Conservation (phyloP, 2,113 vertebrate genomes). For the Pachyramphus minor region DNA sequence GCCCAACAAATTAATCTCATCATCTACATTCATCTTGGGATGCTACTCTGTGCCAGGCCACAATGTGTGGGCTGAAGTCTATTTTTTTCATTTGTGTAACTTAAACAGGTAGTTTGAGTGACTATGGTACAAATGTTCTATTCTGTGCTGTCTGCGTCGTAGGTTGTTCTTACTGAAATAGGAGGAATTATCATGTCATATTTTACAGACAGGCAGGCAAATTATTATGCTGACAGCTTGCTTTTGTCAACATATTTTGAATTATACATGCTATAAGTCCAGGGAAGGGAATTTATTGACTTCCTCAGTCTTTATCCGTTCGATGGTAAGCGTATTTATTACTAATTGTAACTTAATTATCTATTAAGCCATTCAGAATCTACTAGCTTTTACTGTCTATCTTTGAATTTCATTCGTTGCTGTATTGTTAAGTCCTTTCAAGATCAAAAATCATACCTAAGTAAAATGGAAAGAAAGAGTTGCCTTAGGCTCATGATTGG, state of each 20-base stretch:
- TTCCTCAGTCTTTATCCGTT: neutral
- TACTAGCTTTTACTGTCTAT: neutral
- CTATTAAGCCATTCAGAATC: neutral
- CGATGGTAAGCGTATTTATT: neutral
- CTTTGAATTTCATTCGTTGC: neutral
- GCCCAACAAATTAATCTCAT: conserved; percentile 63
- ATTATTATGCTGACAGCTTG: neutral
- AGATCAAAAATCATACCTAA: neutral
- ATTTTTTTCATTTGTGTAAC: conserved; percentile 69
- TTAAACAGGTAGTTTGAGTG: conserved; percentile 68
- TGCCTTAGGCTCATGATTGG: neutral
- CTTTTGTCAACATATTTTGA: neutral
- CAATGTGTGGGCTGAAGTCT: conserved; percentile 66
- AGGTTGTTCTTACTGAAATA: conserved; percentile 12
- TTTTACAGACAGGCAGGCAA: neutral
- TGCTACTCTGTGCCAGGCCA: conserved; percentile 59
- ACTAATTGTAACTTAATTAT: neutral
- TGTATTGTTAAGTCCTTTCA: neutral
- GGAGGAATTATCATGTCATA: neutral
- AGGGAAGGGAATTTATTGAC: neutral
- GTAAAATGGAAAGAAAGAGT: neutral
- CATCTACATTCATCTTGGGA: conserved; percentile 37
- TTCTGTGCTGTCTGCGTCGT: conserved; percentile 59
- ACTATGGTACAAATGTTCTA: conserved; percentile 51
- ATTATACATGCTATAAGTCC: neutral